Conservation (phyloP, 2,888 invertebrate species). For the Scaptomyza reducta region DNA sequence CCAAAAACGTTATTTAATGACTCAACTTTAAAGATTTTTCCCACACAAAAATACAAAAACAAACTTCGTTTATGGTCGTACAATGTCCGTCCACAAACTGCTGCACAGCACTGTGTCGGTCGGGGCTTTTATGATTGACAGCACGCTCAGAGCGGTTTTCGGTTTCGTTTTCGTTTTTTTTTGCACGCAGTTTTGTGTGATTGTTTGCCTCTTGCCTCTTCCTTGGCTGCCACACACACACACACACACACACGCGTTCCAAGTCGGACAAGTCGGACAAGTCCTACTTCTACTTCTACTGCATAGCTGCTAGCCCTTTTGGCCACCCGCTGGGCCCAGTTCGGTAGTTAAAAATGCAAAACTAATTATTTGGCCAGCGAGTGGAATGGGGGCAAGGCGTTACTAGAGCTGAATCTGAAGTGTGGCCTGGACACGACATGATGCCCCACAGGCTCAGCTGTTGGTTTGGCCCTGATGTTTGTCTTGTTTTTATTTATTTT, state of each 20-base stretch:
- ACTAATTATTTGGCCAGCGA: conserved; percentile 60
- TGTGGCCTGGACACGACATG: conserved; percentile 48
- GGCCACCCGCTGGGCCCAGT: conserved; percentile 33
- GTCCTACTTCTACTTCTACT: not conserved
- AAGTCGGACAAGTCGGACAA: not conserved
- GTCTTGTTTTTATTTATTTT: no score
- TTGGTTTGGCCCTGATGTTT: conserved; percentile 53
- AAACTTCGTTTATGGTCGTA: not conserved
- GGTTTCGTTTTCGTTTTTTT: not conserved
- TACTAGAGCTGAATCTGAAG: conserved; percentile 19
- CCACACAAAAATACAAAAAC: no score
- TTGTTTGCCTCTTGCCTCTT: conserved; percentile 12
- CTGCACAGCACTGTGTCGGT: conserved; percentile 35
- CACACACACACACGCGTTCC: conserved; percentile 1
- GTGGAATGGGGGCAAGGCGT: not conserved
- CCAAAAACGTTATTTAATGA: not conserved
- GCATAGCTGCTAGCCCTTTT: not conserved
- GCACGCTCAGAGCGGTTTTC: conserved; percentile 60
- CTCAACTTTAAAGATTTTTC: not conserved
- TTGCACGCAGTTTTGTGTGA: conserved; percentile 46
- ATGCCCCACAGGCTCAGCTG: conserved; percentile 34
- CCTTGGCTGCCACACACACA: not conserved
- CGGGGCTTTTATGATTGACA: conserved; percentile 57
- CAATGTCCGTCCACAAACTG: conserved; percentile 18
- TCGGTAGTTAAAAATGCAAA: conserved; percentile 71